Base-by-base conservation (phyloP, 2,797 vertebrate genomes). In the Anomalospiza imberbis region DNA sequence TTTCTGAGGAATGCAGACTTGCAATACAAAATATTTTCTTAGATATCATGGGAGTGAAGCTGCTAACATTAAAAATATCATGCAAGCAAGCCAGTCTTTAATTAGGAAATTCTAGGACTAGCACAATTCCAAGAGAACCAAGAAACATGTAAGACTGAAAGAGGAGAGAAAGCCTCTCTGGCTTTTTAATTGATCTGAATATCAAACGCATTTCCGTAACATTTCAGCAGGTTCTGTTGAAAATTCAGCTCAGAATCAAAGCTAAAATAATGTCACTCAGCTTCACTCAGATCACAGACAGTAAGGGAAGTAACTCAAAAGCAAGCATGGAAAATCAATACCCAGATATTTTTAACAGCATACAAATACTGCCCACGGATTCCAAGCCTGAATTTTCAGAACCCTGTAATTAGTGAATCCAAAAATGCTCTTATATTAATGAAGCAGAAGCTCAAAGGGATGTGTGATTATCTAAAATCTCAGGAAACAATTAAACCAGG, bases 401-500 rank as follows among this genome's bases (percentile, higher is more conserved):
- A 80, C n/a, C 24, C 6, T 0, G 0, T 83, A 85, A 67, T 77
- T 68, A 89, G 31, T 48, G 40, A 57, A 87, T 71, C n/a, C 15
- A 88, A 71, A 96, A 91, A 55, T 28, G 29, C 20, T 61, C 38
- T 75, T 60, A 70, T 40, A 60, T 31, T 67, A 71, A 88, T 71
- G 89, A 93, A 89, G 48, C 57, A 92, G 82, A 89, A 77, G 19
- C 58, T 90, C 65, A 60, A 81, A 82, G 79, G 72, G 61, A 60
- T 66, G 32, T 72, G 38, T 62, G 48, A 83, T 63, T 74, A 28
- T 67, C 61, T 79, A 61, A 92, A 70, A 29, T 54, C 53, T 91
- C 7, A 1, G 72, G 65, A 93, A 96, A 94, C 47, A 85, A 82
- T 67, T 79, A 79, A 88, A 85, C n/a, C 72, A 92, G 82, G 85